Evolutionary conservation across 2,888 invertebrate species (phyloP), one percentile per base, ranked within the genome.

Genomic region (Trachelus stipa): DNA sequence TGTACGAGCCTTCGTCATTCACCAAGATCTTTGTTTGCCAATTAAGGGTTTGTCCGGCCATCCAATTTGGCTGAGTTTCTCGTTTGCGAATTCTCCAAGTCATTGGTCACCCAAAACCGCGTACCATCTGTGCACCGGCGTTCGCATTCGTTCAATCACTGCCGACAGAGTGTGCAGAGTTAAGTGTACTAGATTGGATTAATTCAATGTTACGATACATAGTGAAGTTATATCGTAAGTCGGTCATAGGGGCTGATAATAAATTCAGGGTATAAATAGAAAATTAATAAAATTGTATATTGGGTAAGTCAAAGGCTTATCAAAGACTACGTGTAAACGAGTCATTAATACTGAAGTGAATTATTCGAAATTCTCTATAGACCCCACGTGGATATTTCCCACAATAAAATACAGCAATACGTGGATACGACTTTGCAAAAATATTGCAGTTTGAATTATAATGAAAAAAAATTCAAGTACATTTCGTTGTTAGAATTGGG

Each of bases 401-500:
- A 83, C 78, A 73, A 79, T 80, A 79, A 81, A 79, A 76, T 68
- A 31, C 15, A 71, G 30, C 11, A 33, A 71, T n/a, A 11, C 71
- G 71, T n/a, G 71, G 33, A 30, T n/a, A 30, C 12, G 71, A 71
- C 2, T 30, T 71, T 33, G 71, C 15, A 73, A 74, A 35, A 78
- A 74, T 73, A 74, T 77, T 40, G 15, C 40, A 40, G 15, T 40
- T 40, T 40, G 40, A 33, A n/a, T 11, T 30, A 80, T 69, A 77
- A 79, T 77, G 37, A 75, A 81, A 79, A 76, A 37, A 76, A 74
- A 40, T 83, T 87, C 81, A 84, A 87, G 85, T 82, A 80, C 82
- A 81, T 79, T 81, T 83, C 79, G 76, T 71, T 81, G 82, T 82
- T 85, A 84, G 85, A 85, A 83, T 85, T 79, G 73, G 81, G 77